These are phyloP conservation scores for Gobio gobio DNA, from an alignment of 2,113 vertebrate genomes.

Conservation along the genomic window DNA sequence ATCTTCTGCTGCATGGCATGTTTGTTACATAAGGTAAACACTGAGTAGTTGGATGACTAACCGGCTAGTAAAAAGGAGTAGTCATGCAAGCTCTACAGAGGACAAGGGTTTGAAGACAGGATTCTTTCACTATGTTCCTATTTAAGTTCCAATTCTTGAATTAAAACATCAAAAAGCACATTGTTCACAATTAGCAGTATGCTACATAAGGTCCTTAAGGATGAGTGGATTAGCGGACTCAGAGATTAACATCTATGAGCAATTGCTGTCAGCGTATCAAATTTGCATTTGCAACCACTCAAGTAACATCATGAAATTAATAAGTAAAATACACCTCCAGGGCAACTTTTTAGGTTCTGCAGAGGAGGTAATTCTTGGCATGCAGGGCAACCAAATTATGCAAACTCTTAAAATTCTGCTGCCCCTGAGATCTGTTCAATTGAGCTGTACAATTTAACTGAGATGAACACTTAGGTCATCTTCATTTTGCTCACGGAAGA, in stretches of 20 bases:
- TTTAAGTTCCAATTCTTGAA: neutral
- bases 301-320: neutral
- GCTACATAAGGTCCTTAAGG: neutral
- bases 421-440: conserved; percentile 30
- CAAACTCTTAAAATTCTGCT: conserved; percentile 31
- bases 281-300: conserved; percentile 14
- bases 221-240: neutral
- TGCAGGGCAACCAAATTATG: conserved; percentile 29
- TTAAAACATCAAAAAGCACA: conserved; percentile 1
- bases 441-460: conserved; percentile 33
- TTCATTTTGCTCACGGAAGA: conserved; percentile 13
- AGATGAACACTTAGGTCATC: conserved; percentile 36
- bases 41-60: conserved; percentile 1
- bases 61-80: neutral
- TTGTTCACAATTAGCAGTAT: neutral
- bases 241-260: neutral
- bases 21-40: neutral
- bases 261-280: neutral
- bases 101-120: neutral
- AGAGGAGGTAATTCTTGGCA: neutral
- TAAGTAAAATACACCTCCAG: conserved; percentile 23
- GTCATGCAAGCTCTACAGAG: neutral
- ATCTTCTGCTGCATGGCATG: neutral
- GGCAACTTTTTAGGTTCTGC: conserved; percentile 11
- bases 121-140: neutral